Evolutionary conservation across 1,140 invertebrate species (phyloP).

Genomic region (Papilio glaucus): DNA sequence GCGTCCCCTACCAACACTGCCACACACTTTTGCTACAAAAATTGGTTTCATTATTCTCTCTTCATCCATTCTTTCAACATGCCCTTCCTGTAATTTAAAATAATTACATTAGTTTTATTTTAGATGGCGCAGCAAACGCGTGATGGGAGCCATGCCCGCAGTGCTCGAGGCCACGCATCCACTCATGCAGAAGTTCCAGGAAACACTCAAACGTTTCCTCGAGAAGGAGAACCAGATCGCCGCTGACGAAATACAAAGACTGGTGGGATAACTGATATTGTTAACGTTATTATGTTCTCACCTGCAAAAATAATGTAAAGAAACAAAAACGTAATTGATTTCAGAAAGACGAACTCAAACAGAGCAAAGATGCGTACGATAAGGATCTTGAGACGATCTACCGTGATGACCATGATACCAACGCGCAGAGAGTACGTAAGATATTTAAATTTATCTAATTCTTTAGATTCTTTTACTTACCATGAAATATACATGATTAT

Average conservation of each 20-base stretch:
- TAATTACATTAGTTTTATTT: conserved; percentile 8
- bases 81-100: too few species aligned
- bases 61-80: too few species aligned
- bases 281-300: background rate
- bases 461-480: too few species aligned
- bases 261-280: conserved; percentile 53
- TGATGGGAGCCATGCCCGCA: conserved; percentile 66
- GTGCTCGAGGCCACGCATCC: conserved; percentile 78
- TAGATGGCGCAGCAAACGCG: conserved; percentile 67
- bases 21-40: too few species aligned
- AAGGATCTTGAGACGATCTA: conserved; percentile 76
- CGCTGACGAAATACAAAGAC: conserved; percentile 71
- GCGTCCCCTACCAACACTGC: too few species aligned
- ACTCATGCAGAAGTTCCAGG: conserved; percentile 80
- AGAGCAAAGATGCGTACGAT: conserved; percentile 70
- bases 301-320: too few species aligned
- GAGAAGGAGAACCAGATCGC: conserved; percentile 76
- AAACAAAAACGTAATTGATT: conserved; percentile 42
- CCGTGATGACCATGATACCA: conserved; percentile 74
- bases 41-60: too few species aligned
- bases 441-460: background rate
- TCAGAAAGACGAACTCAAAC: conserved; percentile 70
- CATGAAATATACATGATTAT: too few species aligned
- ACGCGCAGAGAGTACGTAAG: conserved; percentile 72
- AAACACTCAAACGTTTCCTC: conserved; percentile 70